These are phyloP conservation scores for Aurelia sp. DNA, from an alignment of 30 jellyfish, hydroid and myxozoan genomes.

Conservation along the genomic window DNA sequence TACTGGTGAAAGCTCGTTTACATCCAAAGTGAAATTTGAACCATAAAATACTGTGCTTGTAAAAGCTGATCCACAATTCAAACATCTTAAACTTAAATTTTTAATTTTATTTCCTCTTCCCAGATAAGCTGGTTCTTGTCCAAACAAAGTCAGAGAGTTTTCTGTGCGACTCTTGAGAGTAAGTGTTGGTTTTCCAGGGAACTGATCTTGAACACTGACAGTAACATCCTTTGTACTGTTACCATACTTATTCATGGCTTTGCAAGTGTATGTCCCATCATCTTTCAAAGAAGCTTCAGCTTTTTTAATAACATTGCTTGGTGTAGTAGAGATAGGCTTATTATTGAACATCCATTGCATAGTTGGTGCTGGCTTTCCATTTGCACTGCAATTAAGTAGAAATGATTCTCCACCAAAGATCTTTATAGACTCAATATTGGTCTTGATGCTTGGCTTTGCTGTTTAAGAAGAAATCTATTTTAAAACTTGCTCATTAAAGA, in stretches of 20 bases:
- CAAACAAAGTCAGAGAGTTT: background rate
- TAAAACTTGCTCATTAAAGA: no score
- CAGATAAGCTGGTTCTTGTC: constrained; percentile 3
- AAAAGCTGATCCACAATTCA: background rate
- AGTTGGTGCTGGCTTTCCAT: constrained; percentile 38
- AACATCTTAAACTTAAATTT: background rate
- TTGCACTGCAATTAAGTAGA: constrained; percentile 20
- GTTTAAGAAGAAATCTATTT: background rate
- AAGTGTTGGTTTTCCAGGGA: background rate
- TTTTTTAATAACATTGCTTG: background rate
- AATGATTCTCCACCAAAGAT: constrained; percentile 28
- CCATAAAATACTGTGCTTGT: background rate
- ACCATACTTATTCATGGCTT: constrained; percentile 34
- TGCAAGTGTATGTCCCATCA: constrained; percentile 25
- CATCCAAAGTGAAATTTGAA: background rate
- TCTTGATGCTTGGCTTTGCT: constrained; percentile 9
- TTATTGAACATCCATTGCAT: background rate
- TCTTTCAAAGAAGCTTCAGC: background rate
- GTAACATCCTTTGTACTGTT: background rate
- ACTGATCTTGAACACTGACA: constrained; percentile 23
- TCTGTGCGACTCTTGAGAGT: background rate
- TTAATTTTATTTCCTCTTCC: constrained; percentile 23
- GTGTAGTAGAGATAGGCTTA: background rate
- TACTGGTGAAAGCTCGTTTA: constrained; percentile 12
- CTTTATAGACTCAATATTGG: background rate